A percentile compares a stretch with the other conserved stretches of the same genome.
phyloP scores from a whole-genome alignment of 2,888 invertebrate species.

The Miltochrista miniata region DNA sequence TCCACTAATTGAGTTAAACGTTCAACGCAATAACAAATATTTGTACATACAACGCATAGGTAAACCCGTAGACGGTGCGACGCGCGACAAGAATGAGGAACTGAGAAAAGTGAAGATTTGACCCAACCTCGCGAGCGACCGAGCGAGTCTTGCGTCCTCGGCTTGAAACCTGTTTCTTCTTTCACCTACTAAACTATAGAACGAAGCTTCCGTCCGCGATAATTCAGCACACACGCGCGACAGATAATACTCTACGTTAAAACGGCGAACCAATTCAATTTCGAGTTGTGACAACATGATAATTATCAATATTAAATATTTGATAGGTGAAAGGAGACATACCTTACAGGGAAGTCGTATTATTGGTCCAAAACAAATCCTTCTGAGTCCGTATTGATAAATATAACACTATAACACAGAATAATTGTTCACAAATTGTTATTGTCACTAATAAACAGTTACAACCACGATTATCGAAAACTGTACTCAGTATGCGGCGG shows the following conservation, averaged over 20 bases:
- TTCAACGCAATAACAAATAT: conserved; percentile 40
- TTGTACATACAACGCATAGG: conserved; percentile 36
- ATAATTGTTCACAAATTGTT: conserved; percentile 65
- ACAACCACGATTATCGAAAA: conserved; percentile 59
- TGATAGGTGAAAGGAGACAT: conserved; percentile 80
- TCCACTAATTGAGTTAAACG: conserved; percentile 63
- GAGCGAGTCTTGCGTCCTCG: conserved; percentile 46
- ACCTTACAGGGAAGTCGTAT: conserved; percentile 58
- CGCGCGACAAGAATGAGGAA: conserved; percentile 54
- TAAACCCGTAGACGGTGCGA: conserved; percentile 41
- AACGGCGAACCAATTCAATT: conserved; percentile 18
- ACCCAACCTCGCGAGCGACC: conserved; percentile 58
- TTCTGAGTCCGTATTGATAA: conserved; percentile 41
- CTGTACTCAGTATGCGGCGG: conserved; percentile 68
- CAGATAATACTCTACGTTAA: conserved; percentile 21
- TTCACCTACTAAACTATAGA: conserved; percentile 75
- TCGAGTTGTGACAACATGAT: conserved; percentile 42
- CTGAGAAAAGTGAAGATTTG: conserved; percentile 57
- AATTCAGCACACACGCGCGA: conserved; percentile 38
- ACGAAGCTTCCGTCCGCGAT: conserved; percentile 56
- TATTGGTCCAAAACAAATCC: conserved; percentile 44
- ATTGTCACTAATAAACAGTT: conserved; percentile 60
- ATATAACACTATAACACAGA: conserved; percentile 57
- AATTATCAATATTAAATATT: conserved; percentile 61
- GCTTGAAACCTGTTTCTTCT: conserved; percentile 63